phyloP scores from a whole-genome alignment of 1,140 invertebrate genomes.

The Aplysia californica region DNA sequence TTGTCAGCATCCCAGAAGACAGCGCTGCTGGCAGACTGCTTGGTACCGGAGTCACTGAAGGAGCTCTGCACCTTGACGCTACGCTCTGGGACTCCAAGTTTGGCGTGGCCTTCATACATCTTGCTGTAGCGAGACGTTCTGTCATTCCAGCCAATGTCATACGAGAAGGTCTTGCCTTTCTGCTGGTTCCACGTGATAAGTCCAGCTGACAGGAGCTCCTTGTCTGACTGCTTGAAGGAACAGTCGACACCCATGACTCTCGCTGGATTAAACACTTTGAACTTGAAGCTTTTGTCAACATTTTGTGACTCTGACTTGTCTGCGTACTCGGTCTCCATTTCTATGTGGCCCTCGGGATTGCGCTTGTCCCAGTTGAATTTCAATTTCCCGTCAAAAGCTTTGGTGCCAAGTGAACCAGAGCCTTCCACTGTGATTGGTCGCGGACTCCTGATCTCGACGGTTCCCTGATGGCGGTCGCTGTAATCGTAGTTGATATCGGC shows the following conservation, averaged over 20 bases:
- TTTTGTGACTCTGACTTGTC: conserved; percentile 6
- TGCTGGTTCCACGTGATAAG: conserved; percentile 32
- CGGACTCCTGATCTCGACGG: conserved; percentile 37
- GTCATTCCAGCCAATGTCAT: conserved; percentile 33
- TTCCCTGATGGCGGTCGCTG: conserved; percentile 27
- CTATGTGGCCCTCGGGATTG: conserved; percentile 38
- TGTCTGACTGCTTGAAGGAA: conserved; percentile 17
- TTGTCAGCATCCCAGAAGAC: conserved; percentile 55
- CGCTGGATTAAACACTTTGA: conserved; percentile 42
- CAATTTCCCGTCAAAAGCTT: conserved; percentile 36
- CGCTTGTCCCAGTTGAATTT: conserved; percentile 50
- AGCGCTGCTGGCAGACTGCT: conserved; percentile 1
- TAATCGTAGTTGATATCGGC: conserved; percentile 32
- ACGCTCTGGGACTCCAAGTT: conserved; percentile 31
- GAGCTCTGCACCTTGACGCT: conserved; percentile 30
- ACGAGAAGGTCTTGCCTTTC: conserved; percentile 32
- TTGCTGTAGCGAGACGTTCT: conserved; percentile 24
- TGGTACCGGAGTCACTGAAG: conserved; percentile 23
- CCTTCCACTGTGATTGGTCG: conserved; percentile 40
- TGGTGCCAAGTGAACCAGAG: conserved; percentile 25
- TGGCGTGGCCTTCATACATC: conserved; percentile 23
- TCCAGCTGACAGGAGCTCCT: conserved; percentile 28
- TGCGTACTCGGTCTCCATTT: conserved; percentile 25
- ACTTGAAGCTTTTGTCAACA: conserved; percentile 16
- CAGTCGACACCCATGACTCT: conserved; percentile 36